A percentile compares a stretch with the other conserved stretches of the same genome.
These are phyloP conservation scores for Crocidura indochinensis DNA, from an alignment of 2,797 vertebrate species.

Conservation along the genomic window DNA sequence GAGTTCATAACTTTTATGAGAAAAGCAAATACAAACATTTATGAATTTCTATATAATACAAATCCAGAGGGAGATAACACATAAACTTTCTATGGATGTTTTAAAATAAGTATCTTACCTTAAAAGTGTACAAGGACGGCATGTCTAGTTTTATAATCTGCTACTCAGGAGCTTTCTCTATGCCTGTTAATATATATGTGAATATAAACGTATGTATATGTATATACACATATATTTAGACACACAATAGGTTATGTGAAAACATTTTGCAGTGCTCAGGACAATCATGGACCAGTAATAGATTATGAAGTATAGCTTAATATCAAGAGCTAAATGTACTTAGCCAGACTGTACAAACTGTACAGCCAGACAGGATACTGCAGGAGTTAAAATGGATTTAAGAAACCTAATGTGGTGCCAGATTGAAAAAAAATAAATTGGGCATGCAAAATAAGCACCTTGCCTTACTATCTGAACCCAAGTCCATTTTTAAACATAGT, in stretches of 20 bases:
- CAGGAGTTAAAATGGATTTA: no score
- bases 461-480: not conserved
- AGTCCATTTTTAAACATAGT: not conserved
- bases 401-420: no score
- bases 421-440: not conserved
- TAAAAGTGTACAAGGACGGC: not conserved
- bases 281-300: no score
- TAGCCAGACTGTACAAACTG: no score
- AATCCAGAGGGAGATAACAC: not conserved
- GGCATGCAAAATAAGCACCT: not conserved
- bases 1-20: not conserved
- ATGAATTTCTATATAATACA: not conserved
- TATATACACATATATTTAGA: no score
- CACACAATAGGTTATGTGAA: no score
- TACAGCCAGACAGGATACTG: no score
- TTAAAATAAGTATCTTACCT: not conserved
- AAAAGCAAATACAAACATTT: not conserved
- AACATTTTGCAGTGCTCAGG: no score
- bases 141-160: not conserved
- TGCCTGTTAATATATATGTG: not conserved
- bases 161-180: no score
- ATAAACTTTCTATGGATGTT: rapidly evolving
- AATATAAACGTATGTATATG: no score
- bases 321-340: no score
- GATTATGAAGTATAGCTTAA: no score